Evolutionary conservation across 2,113 vertebrate species (phyloP), one percentile per base, ranked within the genome.

Genomic region (Oryzias javanicus): DNA sequence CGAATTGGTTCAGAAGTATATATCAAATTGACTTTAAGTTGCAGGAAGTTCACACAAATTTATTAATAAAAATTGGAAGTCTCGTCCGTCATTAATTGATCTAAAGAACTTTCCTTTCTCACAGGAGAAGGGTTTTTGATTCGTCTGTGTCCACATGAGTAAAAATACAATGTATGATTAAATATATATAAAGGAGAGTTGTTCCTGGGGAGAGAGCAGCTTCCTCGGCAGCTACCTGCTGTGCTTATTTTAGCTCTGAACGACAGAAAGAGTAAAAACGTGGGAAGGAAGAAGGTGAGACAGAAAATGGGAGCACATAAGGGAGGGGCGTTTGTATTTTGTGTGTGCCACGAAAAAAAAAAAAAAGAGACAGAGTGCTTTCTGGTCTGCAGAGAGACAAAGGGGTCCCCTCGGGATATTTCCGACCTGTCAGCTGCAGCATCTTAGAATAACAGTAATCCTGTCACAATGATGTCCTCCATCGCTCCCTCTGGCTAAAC

Each of bases 171-270:
- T 46, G 29, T 52, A 22, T 29, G 51, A 42, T 42, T 55, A 42
- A 48, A 22, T 50, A 41, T 27, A 41, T 42, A 55, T 45, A 60
- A 25, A 17, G 27, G 42, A 16, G 45, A 51, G 59, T 51, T 56
- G 59, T 49, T 74, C n/a, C 44, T 48, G 25, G 22, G 45, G 57
- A 52, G 55, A 35, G 42, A 65, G 29, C 45, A 20, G 76, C 53
- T 60, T 69, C 61, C 52, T 72, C 59, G 27, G 20, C 49, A 1
- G 15, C 13, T 62, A 76, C 69, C 68, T 61, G 65, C 71, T 49
- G 64, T 20, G 49, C 65, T 76, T 74, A 67, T 77, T 82, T 76
- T 78, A 79, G 81, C 71, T 70, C 60, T 35, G 50, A 72, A 56
- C 8, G 49, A 71, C n/a, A 24, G 51, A 51, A 40, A 64, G 14